phyloP scores from a whole-genome alignment of 2,888 invertebrate genomes.

The Coleophora flavipennella region DNA sequence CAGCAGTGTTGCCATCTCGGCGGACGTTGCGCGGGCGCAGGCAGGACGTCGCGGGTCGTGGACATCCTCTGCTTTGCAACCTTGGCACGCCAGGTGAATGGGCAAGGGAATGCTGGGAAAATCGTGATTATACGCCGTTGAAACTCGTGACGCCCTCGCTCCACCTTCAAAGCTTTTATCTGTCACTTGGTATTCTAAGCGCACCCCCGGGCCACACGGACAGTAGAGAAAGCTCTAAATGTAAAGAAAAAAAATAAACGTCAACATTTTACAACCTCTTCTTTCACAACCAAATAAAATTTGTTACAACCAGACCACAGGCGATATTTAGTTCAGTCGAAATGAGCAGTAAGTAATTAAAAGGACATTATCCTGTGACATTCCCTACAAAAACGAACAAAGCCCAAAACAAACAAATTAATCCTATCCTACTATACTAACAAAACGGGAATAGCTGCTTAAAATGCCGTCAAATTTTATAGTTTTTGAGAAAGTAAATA shows the following conservation, averaged over 20 bases:
- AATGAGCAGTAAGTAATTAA: conserved; percentile 21
- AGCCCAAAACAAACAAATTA: conserved; percentile 10
- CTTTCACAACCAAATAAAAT: conserved; percentile 21
- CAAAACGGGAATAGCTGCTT: conserved; percentile 52
- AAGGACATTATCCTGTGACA: conserved; percentile 14
- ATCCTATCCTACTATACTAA: conserved; percentile 14
- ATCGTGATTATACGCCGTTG: conserved; percentile 32
- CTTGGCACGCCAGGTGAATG: conserved; percentile 33
- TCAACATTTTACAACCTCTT: conserved; percentile 21
- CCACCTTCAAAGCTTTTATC: conserved; percentile 46
- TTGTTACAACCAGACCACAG: conserved; percentile 40
- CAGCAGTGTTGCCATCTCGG: conserved; percentile 27
- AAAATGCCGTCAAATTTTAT: conserved; percentile 62
- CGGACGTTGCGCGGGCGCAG: conserved; percentile 23
- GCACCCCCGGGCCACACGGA: neutral
- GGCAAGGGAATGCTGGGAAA: conserved; percentile 29
- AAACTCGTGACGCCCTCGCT: conserved; percentile 37
- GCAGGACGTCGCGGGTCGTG: conserved; percentile 13
- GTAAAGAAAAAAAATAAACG: no score
- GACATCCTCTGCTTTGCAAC: conserved; percentile 25
- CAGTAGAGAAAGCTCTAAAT: no score
- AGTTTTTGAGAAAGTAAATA: conserved; percentile 61
- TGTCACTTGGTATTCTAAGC: conserved; percentile 28
- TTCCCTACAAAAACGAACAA: conserved; percentile 11
- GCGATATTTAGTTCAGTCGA: conserved; percentile 29